Base-by-base conservation (phyloP, 2,113 vertebrate genomes). In the Sylvietta virens region DNA sequence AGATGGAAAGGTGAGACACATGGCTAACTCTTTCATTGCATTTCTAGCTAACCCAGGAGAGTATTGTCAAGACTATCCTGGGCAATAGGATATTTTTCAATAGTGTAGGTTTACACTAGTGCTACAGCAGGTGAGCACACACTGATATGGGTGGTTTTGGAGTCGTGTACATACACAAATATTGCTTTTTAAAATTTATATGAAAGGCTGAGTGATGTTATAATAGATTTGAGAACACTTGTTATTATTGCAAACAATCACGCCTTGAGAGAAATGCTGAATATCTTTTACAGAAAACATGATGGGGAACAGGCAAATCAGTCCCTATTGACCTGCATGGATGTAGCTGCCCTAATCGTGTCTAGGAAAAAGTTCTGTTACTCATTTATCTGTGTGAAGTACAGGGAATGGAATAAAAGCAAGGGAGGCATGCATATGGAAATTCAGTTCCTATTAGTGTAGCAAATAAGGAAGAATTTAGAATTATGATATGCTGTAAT, bases 91-190 rank as follows among this genome's bases (percentile, higher is more conserved):
- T 77, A 58, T 88, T 87, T 96, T 97, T 97, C 62, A 92, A 23
- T 92, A 64, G 66, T 71, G 45, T 45, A 8, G 13, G 15, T 95
- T 95, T 95, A 83, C 92, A 81, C 58, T 72, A 91, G 61, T 84
- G 45, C 70, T 50, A 56, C 53, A 95, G 84, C 94, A 97, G 96
- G 90, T 97, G 97, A 95, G 31, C 88, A 96, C 96, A 97, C 86
- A 93, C 57, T 66, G 77, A 84, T 94, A 93, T 61, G 31, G 20
- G 54, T 94, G 48, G 12, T 56, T 82, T 88, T 62, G 64, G 60
- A 86, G 72, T 93, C 13, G 70, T 31, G 18, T 83, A 56, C 42
- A 50, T 53, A 56, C 13, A 48, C 20, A 88, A 53, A 90, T 84
- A 83, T 70, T 92, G 31, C 45, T 74, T 87, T 81, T 86, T 31